Evolutionary conservation across 2,113 vertebrate genomes (phyloP), one percentile per base, ranked within the genome.

Genomic region (Jacana jacana): DNA sequence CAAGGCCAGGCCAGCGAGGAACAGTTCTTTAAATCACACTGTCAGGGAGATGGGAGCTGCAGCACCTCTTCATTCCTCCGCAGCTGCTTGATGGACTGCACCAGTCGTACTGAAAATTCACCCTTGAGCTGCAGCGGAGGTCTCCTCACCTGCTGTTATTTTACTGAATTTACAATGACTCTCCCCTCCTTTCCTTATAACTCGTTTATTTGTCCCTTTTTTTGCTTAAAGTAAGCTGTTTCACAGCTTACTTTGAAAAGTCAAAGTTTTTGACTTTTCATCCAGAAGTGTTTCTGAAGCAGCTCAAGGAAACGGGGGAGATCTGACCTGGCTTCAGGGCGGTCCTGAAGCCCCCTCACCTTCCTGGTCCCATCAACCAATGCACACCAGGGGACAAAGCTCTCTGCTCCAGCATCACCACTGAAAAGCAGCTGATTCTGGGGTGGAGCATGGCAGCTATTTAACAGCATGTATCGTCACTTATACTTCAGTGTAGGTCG

Each of bases 1-100:
- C 93, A 96, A 96, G 96, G 95, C 88, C 96, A 96, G 55, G 75
- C 86, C 66, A 66, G 78, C 65, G 57, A 93, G 87, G 44, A 68
- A 40, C 81, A 48, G 35, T 52, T 83, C 42, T 86, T 86, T 86
- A 93, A 92, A 94, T 96, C 95, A 94, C 82, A 25, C 71, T 94
- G 91, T 87, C 93, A 85, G 57, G 71, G 71, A 96, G 85, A 95
- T 52, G 88, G 90, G 57, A 89, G 66, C 77, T 10, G 19, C 89
- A 89, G 86, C 91, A 80, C 70, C 90, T 89, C 80, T 84, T 95
- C 88, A 65, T 92, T 85, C 83, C 73, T 84, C 69, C 0, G 3
- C 65, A 92, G 92, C 73, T 57, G 63, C 87, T 61, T 95, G 96
- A 96, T 95, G 96, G 49, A 60, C 49, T 94, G 92, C 83, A 70